Base-by-base conservation (phyloP, 2,797 vertebrate species). In the Amblyopsis hoosieri region DNA sequence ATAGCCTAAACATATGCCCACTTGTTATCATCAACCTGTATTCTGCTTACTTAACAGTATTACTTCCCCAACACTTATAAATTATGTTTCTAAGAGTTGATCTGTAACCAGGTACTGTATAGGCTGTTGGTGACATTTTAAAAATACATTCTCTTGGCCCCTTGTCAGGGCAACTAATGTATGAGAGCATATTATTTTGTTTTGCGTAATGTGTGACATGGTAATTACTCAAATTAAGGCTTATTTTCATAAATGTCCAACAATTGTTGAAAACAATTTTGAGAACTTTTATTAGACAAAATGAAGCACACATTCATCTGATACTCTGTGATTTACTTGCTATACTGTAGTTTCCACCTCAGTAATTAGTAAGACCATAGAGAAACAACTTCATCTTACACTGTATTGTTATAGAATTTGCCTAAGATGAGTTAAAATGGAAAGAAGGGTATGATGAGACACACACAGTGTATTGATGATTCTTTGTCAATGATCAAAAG, bases 191-290 rank as follows among this genome's bases (percentile, higher is more conserved):
- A 64, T n/a, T 14, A 52, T 55, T 64, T 72, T 76, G 74, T 79
- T 57, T 54, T 58, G 59, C 61, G 68, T 73, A 85, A 51, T 57
- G 45, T 60, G 48, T 37, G 50, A 60, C 62, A 60, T 57, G 78
- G 23, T 3, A 23, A 23, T 23, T 17, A 17, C 17, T 17, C 17
- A 17, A 17, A 17, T 1, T 33, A 33, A 33, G 4, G 33, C 33
- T 33, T 33, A 37, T 37, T 37, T 37, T 37, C 37, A 37, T 8
- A 37, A 37, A 8, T 37, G 37, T 37, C 37, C 37, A 37, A 37
- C 8, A 6, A 37, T 37, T 37, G 37, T 37, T 9, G 37, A 37
- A 37, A 37, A 37, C 37, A 23, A 23, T 23, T 23, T 3, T 23
- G 23, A 23, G 23, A 6, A 37, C 52, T 2, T 47, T 49, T 10